Evolutionary conservation across 2,113 vertebrate genomes (phyloP).

Genomic region (Spilogale gracilis): DNA sequence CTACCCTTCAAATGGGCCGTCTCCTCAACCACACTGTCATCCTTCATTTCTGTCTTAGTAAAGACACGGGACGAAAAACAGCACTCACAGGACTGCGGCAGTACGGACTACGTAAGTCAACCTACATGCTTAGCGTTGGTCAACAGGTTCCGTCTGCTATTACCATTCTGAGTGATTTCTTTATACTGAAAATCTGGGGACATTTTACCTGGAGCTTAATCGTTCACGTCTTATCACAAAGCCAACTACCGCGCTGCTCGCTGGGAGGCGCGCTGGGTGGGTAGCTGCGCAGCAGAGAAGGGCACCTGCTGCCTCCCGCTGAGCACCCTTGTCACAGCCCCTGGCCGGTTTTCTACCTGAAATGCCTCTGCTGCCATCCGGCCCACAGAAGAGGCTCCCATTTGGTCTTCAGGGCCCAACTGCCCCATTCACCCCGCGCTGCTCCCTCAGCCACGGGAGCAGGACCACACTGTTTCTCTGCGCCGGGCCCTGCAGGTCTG

Average conservation of each 20-base stretch:
- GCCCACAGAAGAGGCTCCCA: background rate
- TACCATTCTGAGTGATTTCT: background rate
- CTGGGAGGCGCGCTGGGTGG: accelerated
- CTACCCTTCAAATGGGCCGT: accelerated
- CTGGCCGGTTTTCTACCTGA: accelerated
- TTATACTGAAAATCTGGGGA: too few species aligned
- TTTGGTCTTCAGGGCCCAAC: too few species aligned
- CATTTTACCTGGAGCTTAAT: background rate
- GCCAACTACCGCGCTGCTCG: background rate
- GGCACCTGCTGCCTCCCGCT: accelerated
- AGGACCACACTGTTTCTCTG: accelerated
- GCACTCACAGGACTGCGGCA: accelerated
- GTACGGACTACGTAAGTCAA: accelerated
- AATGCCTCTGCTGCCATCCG: accelerated
- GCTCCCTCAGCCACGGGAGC: accelerated
- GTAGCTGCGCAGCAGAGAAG: background rate
- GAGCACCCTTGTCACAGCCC: accelerated
- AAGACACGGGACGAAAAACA: background rate
- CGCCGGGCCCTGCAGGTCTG: accelerated
- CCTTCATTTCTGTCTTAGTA: background rate
- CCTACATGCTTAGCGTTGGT: accelerated
- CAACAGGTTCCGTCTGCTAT: accelerated
- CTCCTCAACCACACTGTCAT: accelerated
- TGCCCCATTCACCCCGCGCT: accelerated
- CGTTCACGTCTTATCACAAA: accelerated